Percentiles rank a stretch among this genome's conserved stretches.
Evolutionary conservation across 2,888 invertebrate genomes (phyloP).

Genomic region (Orchestes rusci): DNA sequence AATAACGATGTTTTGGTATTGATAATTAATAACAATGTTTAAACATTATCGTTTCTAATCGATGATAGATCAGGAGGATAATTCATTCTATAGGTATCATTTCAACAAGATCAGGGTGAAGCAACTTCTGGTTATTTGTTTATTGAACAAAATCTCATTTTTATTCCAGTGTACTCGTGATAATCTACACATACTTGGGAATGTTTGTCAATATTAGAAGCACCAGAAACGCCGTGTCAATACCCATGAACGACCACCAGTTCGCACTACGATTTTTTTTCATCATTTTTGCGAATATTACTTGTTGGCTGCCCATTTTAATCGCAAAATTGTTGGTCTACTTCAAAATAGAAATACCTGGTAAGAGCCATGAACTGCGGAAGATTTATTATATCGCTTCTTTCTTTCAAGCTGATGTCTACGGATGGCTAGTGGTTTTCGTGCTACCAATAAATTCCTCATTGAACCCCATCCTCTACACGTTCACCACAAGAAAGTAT

Average conservation of each 20-base stretch:
- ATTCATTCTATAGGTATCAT: too few species aligned
- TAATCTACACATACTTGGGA: slow-evolving; percentile 52
- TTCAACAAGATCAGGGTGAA: too few species aligned
- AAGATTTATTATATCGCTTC: background rate
- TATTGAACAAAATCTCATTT: background rate
- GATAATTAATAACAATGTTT: too few species aligned
- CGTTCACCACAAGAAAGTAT: slow-evolving; percentile 46
- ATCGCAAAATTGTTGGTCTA: slow-evolving; percentile 56
- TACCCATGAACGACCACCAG: slow-evolving; percentile 54
- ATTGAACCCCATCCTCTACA: slow-evolving; percentile 55
- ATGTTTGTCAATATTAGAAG: slow-evolving; percentile 58
- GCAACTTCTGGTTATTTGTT: too few species aligned
- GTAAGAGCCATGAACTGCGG: slow-evolving; percentile 44
- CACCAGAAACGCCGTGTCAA: slow-evolving; percentile 53
- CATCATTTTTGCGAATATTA: slow-evolving; percentile 62
- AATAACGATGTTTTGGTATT: too few species aligned
- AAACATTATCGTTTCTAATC: too few species aligned
- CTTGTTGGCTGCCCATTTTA: slow-evolving; percentile 66
- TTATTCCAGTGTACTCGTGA: slow-evolving; percentile 50
- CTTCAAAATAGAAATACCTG: slow-evolving; percentile 47
- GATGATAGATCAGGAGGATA: too few species aligned
- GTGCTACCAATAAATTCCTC: slow-evolving; percentile 57
- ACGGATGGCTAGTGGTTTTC: slow-evolving; percentile 56
- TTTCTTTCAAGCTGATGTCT: slow-evolving; percentile 39
- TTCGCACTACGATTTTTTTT: slow-evolving; percentile 62